Evolutionary conservation across 2,113 vertebrate genomes (phyloP).

Genomic region (Hippolais icterina): DNA sequence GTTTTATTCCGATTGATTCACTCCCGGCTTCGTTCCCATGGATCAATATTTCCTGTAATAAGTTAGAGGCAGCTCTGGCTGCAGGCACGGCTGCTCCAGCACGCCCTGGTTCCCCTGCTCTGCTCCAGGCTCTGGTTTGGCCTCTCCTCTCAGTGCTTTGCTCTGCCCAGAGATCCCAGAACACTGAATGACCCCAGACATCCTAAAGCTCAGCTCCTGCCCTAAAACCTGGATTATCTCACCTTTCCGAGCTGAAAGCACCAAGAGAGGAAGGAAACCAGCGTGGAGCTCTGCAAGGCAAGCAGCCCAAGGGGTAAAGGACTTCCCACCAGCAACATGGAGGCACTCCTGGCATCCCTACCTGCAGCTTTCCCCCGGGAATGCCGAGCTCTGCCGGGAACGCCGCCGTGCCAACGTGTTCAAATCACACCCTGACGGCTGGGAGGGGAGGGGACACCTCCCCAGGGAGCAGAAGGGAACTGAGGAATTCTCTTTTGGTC

Average conservation of each 20-base stretch:
- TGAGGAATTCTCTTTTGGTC: constrained; percentile 50
- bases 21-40: background rate
- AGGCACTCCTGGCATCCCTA: background rate
- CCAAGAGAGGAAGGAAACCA: constrained; percentile 13
- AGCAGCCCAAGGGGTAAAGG: background rate
- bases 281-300: background rate
- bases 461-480: constrained; percentile 26
- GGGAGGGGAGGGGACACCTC: background rate
- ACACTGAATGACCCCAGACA: rapidly evolving
- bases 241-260: constrained; percentile 10
- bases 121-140: background rate
- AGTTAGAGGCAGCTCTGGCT: background rate
- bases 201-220: background rate
- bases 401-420: rapidly evolving
- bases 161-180: background rate
- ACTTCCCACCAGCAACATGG: background rate
- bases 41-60: background rate
- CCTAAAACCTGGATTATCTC: background rate
- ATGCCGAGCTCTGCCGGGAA: background rate
- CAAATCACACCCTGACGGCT: rapidly evolving
- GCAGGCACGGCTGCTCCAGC: background rate
- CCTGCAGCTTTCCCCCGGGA: background rate
- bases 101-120: background rate
- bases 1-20: background rate
- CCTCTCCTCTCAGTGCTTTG: background rate